phyloP scores from a whole-genome alignment of 2,888 invertebrate genomes.

The Pyrrhosoma nymphula region DNA sequence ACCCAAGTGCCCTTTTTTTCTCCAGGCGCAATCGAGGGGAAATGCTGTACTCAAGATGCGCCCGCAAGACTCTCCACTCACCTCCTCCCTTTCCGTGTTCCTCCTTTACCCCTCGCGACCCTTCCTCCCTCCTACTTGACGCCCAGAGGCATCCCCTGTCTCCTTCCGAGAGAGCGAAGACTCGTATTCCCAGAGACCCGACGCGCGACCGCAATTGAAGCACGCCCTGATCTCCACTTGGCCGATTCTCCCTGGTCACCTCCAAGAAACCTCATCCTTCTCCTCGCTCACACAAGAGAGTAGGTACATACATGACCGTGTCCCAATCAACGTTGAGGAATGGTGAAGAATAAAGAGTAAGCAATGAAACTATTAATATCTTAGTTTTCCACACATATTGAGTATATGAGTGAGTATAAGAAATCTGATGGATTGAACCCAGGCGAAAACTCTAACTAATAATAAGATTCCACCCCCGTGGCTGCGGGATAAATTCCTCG shows the following conservation, averaged over 20 bases:
- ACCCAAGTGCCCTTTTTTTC: not conserved
- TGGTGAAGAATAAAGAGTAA: no score
- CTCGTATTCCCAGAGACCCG: not conserved
- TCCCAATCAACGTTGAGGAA: no score
- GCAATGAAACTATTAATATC: no score
- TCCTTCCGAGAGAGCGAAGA: not conserved
- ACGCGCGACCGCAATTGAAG: not conserved
- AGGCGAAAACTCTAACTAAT: no score
- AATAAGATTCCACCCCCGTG: no score
- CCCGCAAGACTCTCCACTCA: not conserved
- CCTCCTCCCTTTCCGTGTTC: not conserved
- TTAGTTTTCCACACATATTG: no score
- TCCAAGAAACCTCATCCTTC: no score
- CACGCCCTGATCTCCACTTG: not conserved
- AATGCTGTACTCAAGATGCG: not conserved
- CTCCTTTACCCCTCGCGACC: not conserved
- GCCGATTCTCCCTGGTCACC: not conserved
- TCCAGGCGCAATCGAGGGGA: not conserved
- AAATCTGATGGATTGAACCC: no score
- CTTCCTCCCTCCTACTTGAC: not conserved
- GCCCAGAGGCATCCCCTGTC: not conserved
- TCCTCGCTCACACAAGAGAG: no score
- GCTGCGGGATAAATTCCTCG: no score
- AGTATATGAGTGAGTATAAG: no score
- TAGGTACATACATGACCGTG: no score